These are phyloP conservation scores for Lethocerus indicus DNA, from an alignment of 1,140 invertebrate genomes.

Conservation along the genomic window DNA sequence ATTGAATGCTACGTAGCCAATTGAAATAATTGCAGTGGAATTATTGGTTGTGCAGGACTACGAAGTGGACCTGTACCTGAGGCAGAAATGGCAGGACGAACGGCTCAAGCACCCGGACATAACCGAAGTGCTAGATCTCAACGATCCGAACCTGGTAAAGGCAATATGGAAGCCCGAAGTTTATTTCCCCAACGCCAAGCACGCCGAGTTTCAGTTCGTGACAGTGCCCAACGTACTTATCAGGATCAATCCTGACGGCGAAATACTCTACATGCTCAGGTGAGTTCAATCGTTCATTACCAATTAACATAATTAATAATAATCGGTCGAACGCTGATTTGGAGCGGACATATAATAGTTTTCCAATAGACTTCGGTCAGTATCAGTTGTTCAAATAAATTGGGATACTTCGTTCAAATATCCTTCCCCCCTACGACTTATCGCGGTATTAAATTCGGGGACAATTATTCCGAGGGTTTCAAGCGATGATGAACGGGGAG, in stretches of 20 bases:
- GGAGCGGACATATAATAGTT: too few species aligned
- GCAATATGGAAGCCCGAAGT: constrained; percentile 50
- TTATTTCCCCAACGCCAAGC: constrained; percentile 50
- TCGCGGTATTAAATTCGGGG: too few species aligned
- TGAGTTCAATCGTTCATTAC: constrained; percentile 16
- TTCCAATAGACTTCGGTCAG: too few species aligned
- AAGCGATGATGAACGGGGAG: too few species aligned
- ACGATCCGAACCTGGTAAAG: constrained; percentile 36
- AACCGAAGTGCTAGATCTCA: constrained; percentile 32
- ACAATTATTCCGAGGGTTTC: too few species aligned
- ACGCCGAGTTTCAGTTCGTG: constrained; percentile 44
- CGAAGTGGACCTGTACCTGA: constrained; percentile 37
- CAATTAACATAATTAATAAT: neutral
- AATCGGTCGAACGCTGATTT: too few species aligned
- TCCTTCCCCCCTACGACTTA: too few species aligned
- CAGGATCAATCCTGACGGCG: constrained; percentile 39
- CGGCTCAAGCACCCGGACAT: constrained; percentile 30
- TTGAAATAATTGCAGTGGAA: too few species aligned
- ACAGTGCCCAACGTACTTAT: constrained; percentile 50
- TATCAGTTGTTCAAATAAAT: too few species aligned
- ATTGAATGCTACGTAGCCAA: too few species aligned
- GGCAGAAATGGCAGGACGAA: constrained; percentile 36
- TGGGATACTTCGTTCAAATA: too few species aligned
- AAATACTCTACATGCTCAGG: constrained; percentile 47
- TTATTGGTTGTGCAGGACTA: too few species aligned